These are phyloP conservation scores for Prolemur simus DNA, from an alignment of 2,113 vertebrate species.

Conservation along the genomic window DNA sequence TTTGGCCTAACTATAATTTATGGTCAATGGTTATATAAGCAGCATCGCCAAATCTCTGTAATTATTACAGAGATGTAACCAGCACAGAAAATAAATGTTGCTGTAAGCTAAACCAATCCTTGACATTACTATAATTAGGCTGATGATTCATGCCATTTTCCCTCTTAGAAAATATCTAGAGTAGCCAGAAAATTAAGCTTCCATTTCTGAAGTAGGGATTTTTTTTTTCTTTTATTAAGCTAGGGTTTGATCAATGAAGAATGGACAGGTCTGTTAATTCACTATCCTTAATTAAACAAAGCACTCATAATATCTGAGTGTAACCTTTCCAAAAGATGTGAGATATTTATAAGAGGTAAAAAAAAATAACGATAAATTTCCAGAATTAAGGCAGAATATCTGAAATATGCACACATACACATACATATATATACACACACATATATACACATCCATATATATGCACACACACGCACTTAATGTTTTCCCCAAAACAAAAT, in stretches of 20 bases:
- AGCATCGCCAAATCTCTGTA: slow-evolving; percentile 64
- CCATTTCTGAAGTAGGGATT: background rate
- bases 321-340: background rate
- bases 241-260: background rate
- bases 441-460: too few relatives aligned
- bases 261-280: background rate
- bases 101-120: slow-evolving; percentile 66
- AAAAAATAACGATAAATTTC: background rate
- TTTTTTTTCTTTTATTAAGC: background rate
- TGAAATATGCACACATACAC: background rate
- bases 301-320: background rate
- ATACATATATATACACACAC: too few relatives aligned
- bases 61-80: slow-evolving; percentile 69
- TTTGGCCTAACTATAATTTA: slow-evolving; percentile 67
- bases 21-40: slow-evolving; percentile 61
- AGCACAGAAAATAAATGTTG: slow-evolving; percentile 70
- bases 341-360: background rate
- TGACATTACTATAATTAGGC: slow-evolving; percentile 70
- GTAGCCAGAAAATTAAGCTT: slow-evolving; percentile 49
- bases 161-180: slow-evolving; percentile 19
- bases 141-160: slow-evolving; percentile 69
- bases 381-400: background rate
- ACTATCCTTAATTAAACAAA: background rate
- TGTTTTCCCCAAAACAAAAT: background rate
- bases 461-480: background rate